Percentiles rank a stretch among this genome's conserved stretches.
These are phyloP conservation scores for Heterohyrax brucei DNA, from an alignment of 2,797 vertebrate species.

Conservation along the genomic window DNA sequence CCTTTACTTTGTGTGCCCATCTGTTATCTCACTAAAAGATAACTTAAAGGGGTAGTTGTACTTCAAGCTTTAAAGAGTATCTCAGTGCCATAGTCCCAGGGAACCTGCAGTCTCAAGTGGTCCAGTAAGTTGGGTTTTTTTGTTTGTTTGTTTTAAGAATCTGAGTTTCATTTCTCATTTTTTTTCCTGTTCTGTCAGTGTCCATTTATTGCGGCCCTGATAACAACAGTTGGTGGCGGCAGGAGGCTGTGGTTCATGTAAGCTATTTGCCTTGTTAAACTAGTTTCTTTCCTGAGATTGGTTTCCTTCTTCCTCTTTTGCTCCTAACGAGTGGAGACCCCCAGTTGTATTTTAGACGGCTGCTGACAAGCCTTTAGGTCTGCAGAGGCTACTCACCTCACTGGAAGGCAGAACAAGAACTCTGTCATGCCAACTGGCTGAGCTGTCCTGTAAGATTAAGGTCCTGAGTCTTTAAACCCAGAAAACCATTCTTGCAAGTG, in stretches of 20 bases:
- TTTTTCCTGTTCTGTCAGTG: neutral
- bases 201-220: neutral
- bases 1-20: neutral
- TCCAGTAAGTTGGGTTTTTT: neutral
- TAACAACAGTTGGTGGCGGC: neutral
- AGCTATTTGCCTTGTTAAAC: neutral
- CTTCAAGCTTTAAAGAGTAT: neutral
- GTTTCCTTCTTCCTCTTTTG: neutral
- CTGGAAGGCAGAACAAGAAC: neutral
- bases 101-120: neutral
- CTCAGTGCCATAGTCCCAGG: too few relatives aligned
- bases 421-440: neutral
- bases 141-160: neutral
- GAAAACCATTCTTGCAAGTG: too few relatives aligned
- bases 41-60: too few relatives aligned
- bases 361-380: too few relatives aligned
- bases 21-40: neutral
- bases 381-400: neutral
- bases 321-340: neutral
- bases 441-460: neutral
- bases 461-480: neutral
- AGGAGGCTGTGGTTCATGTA: neutral
- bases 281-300: neutral
- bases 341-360: too few relatives aligned
- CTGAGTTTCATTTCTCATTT: neutral